Conservation (phyloP, 2,113 vertebrate genomes). For the Panurus biarmicus region DNA sequence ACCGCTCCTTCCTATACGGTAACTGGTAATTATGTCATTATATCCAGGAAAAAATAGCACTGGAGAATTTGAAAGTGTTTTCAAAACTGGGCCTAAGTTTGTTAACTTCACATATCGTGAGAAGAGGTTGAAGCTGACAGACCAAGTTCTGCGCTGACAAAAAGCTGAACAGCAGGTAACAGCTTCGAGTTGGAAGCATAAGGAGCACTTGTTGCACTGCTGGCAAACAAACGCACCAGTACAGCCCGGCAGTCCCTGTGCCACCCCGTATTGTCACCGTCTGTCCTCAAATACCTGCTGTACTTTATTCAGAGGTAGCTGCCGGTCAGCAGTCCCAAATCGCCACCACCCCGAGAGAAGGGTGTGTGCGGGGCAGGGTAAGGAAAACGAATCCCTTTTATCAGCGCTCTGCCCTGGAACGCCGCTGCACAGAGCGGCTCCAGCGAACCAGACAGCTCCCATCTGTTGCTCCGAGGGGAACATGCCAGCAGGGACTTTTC, state of each 20-base stretch:
- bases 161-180: not conserved
- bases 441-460: not conserved
- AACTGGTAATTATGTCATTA: constrained; percentile 36
- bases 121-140: not conserved
- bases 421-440: not conserved
- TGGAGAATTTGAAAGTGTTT: not conserved
- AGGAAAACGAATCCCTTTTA: not conserved
- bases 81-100: not conserved
- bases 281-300: not conserved
- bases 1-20: not conserved
- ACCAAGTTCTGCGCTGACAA: not conserved
- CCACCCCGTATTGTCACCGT: not conserved
- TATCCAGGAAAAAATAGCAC: constrained; percentile 7
- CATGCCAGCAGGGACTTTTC: not conserved
- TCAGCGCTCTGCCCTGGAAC: not conserved
- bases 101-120: not conserved
- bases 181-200: not conserved
- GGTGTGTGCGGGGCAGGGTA: not conserved
- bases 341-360: not conserved
- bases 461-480: not conserved
- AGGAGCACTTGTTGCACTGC: not conserved
- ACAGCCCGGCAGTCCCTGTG: not conserved
- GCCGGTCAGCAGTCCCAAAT: not conserved
- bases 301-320: not conserved
- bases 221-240: not conserved